These are phyloP conservation scores for Rhincodon typus DNA, from an alignment of 2,797 vertebrate species.

Conservation along the genomic window DNA sequence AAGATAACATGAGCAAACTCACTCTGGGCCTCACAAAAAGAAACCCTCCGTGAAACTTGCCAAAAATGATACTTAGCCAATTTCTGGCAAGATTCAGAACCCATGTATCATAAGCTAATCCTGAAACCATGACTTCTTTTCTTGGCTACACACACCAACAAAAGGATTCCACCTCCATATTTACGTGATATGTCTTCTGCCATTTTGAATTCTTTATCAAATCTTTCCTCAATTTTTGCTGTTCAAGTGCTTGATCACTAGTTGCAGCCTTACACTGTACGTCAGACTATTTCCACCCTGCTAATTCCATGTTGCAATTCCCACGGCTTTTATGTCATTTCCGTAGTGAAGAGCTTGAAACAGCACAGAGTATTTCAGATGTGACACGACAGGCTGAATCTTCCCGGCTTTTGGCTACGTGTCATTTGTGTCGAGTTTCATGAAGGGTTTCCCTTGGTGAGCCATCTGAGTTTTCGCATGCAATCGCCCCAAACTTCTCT, in stretches of 20 bases:
- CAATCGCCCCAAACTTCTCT: too few relatives aligned
- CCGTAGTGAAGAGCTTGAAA: not conserved
- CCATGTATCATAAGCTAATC: not conserved
- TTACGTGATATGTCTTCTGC: not conserved
- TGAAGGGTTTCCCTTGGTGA: too few relatives aligned
- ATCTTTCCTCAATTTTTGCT: not conserved
- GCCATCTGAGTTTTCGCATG: too few relatives aligned
- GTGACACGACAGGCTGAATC: not conserved
- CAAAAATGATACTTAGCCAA: too few relatives aligned
- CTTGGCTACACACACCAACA: not conserved
- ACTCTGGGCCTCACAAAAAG: too few relatives aligned
- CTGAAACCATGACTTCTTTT: not conserved
- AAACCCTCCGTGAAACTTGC: too few relatives aligned
- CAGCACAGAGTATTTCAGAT: not conserved
- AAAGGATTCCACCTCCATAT: not conserved
- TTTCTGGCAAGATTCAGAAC: too few relatives aligned
- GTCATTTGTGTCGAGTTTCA: too few relatives aligned
- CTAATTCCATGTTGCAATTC: not conserved
- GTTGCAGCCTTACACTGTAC: not conserved
- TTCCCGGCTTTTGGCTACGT: too few relatives aligned
- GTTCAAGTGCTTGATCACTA: not conserved
- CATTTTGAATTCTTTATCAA: not conserved
- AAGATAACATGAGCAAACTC: too few relatives aligned
- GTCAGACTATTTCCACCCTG: not conserved
- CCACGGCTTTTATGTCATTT: not conserved